Evolutionary conservation across 1,140 invertebrate species (phyloP), one percentile per base, ranked within the genome.

Genomic region (Scaptodrosophila lebanonensis): DNA sequence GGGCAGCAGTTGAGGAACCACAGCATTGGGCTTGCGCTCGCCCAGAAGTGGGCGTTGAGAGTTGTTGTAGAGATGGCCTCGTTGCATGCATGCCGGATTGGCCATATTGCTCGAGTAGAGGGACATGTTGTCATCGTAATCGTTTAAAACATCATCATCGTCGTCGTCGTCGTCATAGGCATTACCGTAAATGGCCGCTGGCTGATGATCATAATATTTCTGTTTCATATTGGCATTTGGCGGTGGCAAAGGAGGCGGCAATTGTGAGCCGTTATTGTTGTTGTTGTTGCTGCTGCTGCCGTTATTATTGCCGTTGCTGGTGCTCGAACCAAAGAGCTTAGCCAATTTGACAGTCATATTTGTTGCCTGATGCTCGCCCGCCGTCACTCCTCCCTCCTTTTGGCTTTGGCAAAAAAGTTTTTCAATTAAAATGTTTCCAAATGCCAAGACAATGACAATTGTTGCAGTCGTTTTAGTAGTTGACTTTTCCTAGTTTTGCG

Each of bases 271-370:
- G 27, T 27, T 52, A 35, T 7, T 47, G 47, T 3, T 17, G 40
- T 36, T 25, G 47, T 15, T 50, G 45, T 25, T 50, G 53, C 32
- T 45, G 17, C 32, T 11, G 30, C 38, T 29, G 25, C 25, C 16
- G 18, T n/a, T n/a, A n/a, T n/a, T n/a, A 30, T 39, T 25, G 48
- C 12, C 17, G 48, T 13, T 45, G 39, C 11, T 51, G 43, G 17
- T 38, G 42, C 36, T 50, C 25, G 44, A 48, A 36, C 70, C 68
- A 68, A 84, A 83, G 15, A 84, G 58, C 54, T 84, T 84, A 33
- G 67, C 62, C 57, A 84, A 65, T 76, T 84, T 84, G 51, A 84
- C 73, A 72, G 82, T 84, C 82, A 84, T 84, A 43, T 61, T 67
- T 45, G 18, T 9, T 22, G 11, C 25, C 17, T 32, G 33, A 30